Evolutionary conservation across 2,797 vertebrate species (phyloP).

Genomic region (Argyrosomus regius): DNA sequence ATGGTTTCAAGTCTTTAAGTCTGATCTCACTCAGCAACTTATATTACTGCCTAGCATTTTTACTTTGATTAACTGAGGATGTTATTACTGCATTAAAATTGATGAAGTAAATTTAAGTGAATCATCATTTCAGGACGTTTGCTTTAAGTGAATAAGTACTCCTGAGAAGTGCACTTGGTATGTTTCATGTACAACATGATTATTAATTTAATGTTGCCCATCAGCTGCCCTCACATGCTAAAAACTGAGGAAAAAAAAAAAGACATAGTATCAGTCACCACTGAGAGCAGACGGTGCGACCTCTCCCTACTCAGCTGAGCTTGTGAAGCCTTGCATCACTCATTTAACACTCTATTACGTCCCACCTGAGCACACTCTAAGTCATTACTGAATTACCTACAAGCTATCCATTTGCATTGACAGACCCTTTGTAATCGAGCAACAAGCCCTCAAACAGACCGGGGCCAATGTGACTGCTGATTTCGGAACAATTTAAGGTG

Average conservation of each 20-base stretch:
- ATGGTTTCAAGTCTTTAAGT: slow-evolving; percentile 64
- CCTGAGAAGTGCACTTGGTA: slow-evolving; percentile 51
- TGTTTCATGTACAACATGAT: slow-evolving; percentile 68
- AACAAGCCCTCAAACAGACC: slow-evolving; percentile 39
- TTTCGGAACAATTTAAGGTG: slow-evolving; percentile 34
- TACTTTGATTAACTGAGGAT: slow-evolving; percentile 76
- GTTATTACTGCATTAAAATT: slow-evolving; percentile 80
- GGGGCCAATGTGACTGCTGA: slow-evolving; percentile 32
- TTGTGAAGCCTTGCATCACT: slow-evolving; percentile 72
- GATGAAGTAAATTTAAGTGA: slow-evolving; percentile 78
- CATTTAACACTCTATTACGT: slow-evolving; percentile 81
- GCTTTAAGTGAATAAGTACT: slow-evolving; percentile 75
- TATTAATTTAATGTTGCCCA: slow-evolving; percentile 55
- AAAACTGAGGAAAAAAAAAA: slow-evolving; percentile 29
- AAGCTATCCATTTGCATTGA: slow-evolving; percentile 75
- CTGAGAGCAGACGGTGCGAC: slow-evolving; percentile 36
- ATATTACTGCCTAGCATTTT: slow-evolving; percentile 65
- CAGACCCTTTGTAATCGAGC: slow-evolving; percentile 62
- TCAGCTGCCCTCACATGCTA: slow-evolving; percentile 48
- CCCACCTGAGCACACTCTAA: slow-evolving; percentile 76
- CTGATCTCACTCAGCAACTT: slow-evolving; percentile 61
- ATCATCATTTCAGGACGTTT: slow-evolving; percentile 74
- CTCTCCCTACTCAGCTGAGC: slow-evolving; percentile 46
- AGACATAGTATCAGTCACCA: slow-evolving; percentile 11
- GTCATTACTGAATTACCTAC: slow-evolving; percentile 78